These are phyloP conservation scores for Hipposideros armiger DNA, from an alignment of 2,113 vertebrate species.

Conservation along the genomic window DNA sequence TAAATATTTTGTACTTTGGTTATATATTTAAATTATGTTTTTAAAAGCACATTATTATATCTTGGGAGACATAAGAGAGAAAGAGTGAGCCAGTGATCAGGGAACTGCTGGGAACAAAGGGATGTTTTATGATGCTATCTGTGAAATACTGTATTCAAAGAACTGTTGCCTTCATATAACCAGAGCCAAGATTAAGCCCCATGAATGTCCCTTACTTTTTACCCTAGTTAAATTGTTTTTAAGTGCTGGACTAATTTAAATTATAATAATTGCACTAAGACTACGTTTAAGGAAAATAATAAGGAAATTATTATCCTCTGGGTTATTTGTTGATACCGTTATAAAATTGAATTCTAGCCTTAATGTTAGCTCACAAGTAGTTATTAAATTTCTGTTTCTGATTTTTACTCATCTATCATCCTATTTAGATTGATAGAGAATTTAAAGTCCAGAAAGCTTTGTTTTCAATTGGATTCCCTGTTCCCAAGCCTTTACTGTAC, in stretches of 20 bases:
- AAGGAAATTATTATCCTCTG: background rate
- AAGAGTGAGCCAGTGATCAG: background rate
- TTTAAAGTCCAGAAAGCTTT: constrained; percentile 94
- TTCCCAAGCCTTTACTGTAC: constrained; percentile 93
- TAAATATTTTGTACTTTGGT: background rate
- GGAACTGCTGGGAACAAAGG: background rate
- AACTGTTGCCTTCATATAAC: background rate
- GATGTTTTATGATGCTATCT: background rate
- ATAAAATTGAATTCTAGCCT: background rate
- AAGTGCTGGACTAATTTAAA: background rate
- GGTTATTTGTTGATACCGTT: background rate
- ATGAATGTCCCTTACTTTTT: background rate
- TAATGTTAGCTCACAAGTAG: background rate
- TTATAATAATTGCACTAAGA: background rate
- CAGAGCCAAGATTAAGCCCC: background rate
- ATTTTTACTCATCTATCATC: constrained; percentile 53
- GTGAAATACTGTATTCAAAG: background rate
- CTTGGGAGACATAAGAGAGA: background rate
- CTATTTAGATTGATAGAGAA: constrained; percentile 93
- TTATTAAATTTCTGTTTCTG: constrained; percentile 49
- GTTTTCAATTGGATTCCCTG: constrained; percentile 92
- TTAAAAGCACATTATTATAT: background rate
- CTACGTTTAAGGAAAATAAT: background rate
- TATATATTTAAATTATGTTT: constrained; percentile 14
- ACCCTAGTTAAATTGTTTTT: background rate